Conservation (phyloP, 2,113 vertebrate species). For the Actenoides lindsayi region DNA sequence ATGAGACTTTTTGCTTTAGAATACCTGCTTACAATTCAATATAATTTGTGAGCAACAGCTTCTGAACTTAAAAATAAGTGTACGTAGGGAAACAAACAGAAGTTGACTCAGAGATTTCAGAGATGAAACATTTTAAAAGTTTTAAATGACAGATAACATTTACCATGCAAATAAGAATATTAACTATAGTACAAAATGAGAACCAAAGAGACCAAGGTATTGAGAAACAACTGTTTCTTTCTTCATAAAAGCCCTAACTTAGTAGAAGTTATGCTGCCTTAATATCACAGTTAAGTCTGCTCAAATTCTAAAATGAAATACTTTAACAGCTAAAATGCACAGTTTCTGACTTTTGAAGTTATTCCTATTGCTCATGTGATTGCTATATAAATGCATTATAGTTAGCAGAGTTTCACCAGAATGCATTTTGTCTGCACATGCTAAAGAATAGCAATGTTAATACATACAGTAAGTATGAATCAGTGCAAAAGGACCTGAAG, state of each 20-base stretch:
- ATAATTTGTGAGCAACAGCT: background rate
- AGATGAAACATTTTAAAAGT: background rate
- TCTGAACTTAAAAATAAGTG: background rate
- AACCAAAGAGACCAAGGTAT: background rate
- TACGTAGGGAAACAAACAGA: background rate
- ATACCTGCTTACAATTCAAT: background rate
- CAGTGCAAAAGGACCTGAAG: background rate
- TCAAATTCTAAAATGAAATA: background rate
- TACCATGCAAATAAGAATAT: background rate
- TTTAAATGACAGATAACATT: background rate
- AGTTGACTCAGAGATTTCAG: background rate
- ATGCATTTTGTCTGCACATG: background rate
- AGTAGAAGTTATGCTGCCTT: background rate
- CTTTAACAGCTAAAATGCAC: background rate
- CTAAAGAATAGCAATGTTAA: background rate
- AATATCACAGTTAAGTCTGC: background rate
- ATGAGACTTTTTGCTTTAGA: background rate
- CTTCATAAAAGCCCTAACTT: background rate
- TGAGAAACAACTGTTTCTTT: background rate
- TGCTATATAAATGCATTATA: background rate
- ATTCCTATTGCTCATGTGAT: background rate
- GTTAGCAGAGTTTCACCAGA: background rate
- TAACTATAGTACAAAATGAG: background rate
- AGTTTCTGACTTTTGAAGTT: background rate
- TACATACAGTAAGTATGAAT: background rate